A percentile compares a stretch with the other conserved stretches of the same genome.
phyloP scores from a whole-genome alignment of 2,888 invertebrate species.

The Spilosoma lubricipeda region DNA sequence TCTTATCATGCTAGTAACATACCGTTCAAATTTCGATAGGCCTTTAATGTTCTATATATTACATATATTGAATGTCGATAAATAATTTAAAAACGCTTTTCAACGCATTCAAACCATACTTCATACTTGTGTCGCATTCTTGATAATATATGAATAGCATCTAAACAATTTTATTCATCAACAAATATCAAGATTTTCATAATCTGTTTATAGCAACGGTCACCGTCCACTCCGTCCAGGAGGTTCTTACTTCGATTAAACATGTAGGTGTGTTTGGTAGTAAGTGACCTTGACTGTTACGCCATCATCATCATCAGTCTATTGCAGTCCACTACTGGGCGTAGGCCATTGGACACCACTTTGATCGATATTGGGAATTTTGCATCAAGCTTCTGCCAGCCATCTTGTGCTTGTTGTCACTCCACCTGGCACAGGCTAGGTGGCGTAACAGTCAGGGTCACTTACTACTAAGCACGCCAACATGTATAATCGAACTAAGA shows the following conservation, averaged over 20 bases:
- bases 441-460: too few species aligned
- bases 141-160: background rate
- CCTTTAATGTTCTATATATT: background rate
- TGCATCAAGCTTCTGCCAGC: too few species aligned
- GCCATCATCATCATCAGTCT: too few species aligned
- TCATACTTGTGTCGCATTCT: background rate
- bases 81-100: background rate
- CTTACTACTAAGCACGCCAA: too few species aligned
- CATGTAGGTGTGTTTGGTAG: background rate
- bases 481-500: background rate
- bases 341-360: too few species aligned
- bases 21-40: background rate
- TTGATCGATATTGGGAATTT: too few species aligned
- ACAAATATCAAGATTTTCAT: conserved; percentile 1
- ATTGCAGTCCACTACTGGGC: too few species aligned
- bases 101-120: background rate
- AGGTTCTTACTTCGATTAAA: background rate
- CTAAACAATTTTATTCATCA: background rate
- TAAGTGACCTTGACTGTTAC: too few species aligned
- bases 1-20: background rate
- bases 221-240: background rate
- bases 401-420: too few species aligned
- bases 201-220: conserved; percentile 7
- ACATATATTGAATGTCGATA: background rate
- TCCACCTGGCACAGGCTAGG: too few species aligned